Percentiles rank a stretch among this genome's conserved stretches.
Conservation (phyloP, 2,888 invertebrate species). For the Hypsopygia costalis region DNA sequence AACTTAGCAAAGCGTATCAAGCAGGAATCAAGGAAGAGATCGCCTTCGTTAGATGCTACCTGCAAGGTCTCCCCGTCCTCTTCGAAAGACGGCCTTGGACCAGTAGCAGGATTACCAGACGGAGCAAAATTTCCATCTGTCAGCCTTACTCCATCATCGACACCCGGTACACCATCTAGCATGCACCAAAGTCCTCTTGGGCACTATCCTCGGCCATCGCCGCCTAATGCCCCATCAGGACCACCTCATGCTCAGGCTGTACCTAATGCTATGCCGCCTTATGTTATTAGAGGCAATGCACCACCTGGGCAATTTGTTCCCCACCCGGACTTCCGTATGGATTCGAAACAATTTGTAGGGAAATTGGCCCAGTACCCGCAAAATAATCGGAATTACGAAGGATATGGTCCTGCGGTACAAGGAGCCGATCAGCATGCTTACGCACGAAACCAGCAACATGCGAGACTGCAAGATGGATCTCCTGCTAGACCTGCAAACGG, state of each 20-base stretch:
- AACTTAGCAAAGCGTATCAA: constrained; percentile 74
- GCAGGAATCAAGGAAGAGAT: constrained; percentile 79
- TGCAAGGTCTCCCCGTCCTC: constrained; percentile 78
- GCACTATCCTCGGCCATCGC: constrained; percentile 85
- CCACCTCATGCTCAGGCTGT: constrained; percentile 81
- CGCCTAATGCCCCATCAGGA: constrained; percentile 83
- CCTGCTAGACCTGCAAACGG: constrained; percentile 63
- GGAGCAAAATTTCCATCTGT: constrained; percentile 82
- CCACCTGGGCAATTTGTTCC: constrained; percentile 71
- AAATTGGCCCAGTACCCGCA: constrained; percentile 70
- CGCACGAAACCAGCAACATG: constrained; percentile 61
- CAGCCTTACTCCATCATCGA: constrained; percentile 82
- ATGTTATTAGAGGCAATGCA: constrained; percentile 76
- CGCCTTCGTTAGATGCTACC: constrained; percentile 73
- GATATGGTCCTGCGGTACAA: constrained; percentile 52
- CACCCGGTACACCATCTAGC: constrained; percentile 82
- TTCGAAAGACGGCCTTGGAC: constrained; percentile 73
- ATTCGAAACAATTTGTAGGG: constrained; percentile 70
- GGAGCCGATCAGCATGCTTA: constrained; percentile 68
- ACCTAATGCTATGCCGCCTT: constrained; percentile 80
- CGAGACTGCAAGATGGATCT: constrained; percentile 56
- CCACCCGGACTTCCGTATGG: constrained; percentile 77
- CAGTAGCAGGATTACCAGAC: constrained; percentile 68
- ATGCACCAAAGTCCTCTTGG: constrained; percentile 83
- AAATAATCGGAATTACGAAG: constrained; percentile 61